A percentile compares a stretch with the other conserved stretches of the same genome.
These are phyloP conservation scores for Corvus hawaiiensis DNA, from an alignment of 2,113 vertebrate genomes.

Conservation along the genomic window DNA sequence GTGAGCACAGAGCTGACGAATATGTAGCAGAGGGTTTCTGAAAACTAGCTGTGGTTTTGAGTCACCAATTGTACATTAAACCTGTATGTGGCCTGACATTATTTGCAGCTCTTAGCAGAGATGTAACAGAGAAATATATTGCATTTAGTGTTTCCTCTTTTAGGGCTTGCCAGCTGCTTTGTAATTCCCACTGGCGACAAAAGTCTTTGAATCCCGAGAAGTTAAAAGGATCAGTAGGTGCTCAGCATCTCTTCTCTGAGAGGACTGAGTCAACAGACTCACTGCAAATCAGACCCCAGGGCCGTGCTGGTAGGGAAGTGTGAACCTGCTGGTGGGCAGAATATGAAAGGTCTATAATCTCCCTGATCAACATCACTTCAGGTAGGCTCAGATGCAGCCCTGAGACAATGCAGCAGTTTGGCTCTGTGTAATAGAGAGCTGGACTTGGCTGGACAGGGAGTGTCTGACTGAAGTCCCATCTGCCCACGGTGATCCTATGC, in stretches of 20 bases:
- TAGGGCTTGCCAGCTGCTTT: neutral
- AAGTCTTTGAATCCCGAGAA: neutral
- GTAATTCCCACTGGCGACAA: neutral
- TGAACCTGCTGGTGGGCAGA: neutral
- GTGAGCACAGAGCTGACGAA: neutral
- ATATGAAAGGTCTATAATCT: neutral
- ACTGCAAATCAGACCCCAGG: neutral
- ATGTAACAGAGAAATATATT: neutral
- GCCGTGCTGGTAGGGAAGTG: neutral
- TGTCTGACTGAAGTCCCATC: neutral
- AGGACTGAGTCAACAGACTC: neutral
- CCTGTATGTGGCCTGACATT: neutral
- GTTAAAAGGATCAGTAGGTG: neutral
- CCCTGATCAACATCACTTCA: neutral
- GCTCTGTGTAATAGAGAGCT: neutral
- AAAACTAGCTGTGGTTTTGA: neutral
- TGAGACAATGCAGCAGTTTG: neutral
- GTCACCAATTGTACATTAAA: neutral
- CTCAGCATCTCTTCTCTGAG: neutral
- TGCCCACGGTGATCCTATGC: neutral
- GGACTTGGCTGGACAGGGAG: neutral
- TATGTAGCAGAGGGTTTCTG: neutral
- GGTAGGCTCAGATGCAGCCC: neutral
- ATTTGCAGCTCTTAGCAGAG: neutral
- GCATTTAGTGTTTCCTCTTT: neutral